Evolutionary conservation across 1,140 invertebrate genomes (phyloP).

Genomic region (Drosophila burlai): DNA sequence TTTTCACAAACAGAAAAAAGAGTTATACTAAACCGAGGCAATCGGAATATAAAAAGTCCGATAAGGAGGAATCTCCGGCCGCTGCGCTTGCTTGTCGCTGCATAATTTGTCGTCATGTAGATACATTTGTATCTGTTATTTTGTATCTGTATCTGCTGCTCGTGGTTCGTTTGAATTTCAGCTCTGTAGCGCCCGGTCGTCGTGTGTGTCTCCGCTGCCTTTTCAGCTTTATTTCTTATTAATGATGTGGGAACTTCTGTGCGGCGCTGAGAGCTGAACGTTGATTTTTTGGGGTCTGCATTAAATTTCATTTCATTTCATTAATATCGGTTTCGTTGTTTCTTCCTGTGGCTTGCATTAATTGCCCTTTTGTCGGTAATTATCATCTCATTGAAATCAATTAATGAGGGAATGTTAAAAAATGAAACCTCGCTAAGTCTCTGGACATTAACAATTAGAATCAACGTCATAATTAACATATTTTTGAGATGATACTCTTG

Average conservation of each 20-base stretch:
- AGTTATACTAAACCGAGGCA: conserved; percentile 25
- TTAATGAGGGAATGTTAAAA: conserved; percentile 37
- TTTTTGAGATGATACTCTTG: conserved; percentile 37
- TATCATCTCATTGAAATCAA: conserved; percentile 49
- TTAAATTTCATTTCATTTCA: conserved; percentile 80
- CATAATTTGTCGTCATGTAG: conserved; percentile 82
- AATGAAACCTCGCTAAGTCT: conserved; percentile 23
- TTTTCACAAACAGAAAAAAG: conserved; percentile 49
- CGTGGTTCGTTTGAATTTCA: conserved; percentile 76
- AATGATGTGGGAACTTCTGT: conserved; percentile 83
- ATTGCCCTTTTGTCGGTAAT: conserved; percentile 41
- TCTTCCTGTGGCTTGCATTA: conserved; percentile 8
- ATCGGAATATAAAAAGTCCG: conserved; percentile 20
- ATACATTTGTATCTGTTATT: conserved; percentile 75
- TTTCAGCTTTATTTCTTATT: conserved; percentile 56
- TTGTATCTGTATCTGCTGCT: conserved; percentile 47
- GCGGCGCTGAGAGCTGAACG: conserved; percentile 46
- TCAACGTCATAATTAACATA: conserved; percentile 40
- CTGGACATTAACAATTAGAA: conserved; percentile 68
- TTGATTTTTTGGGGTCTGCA: conserved; percentile 41
- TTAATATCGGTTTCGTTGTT: conserved; percentile 65
- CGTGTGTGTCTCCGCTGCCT: conserved; percentile 67
- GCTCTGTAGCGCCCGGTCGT: conserved; percentile 50
- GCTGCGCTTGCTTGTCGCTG: conserved; percentile 61
- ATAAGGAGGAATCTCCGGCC: conserved; percentile 31